Evolutionary conservation across 2,113 vertebrate genomes (phyloP), one percentile per base, ranked within the genome.

Genomic region (Paracanthobrama guichenoti): DNA sequence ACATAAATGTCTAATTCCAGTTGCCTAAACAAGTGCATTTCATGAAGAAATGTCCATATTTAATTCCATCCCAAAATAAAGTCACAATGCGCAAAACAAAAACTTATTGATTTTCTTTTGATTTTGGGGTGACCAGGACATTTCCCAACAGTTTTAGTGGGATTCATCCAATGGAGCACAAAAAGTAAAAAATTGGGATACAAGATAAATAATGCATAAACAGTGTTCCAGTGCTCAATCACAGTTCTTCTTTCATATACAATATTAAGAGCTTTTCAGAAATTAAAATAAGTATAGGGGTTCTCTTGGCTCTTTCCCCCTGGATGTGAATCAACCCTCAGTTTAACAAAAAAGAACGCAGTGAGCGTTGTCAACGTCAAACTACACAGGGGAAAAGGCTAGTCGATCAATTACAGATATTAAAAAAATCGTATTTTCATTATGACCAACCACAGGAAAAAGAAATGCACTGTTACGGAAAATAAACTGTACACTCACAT

Each of bases 221-320:
- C 91, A 93, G 92, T 93, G 93, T 93, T 96, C 93, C 94, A 96
- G 94, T 93, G 95, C 93, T 94, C 95, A 94, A 93, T 96, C 96
- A 97, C 94, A 94, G 93, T 93, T 95, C 92, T 93, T 94, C 88
- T 91, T 91, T 93, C 88, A 91, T 91, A 91, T 90, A 90, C 35
- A 71, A 85, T 64, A 26, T 72, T 64, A 42, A 81, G 64, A 90
- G 88, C 91, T 42, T 66, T 74, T 1, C 59, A 59, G 13, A 81
- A 28, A 10, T 60, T 8, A 73, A n/a, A 62, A 62, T 26, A 31
- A 18, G 31, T 18, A 67, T 67, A 16, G 24, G 44, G 24, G 28
- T 50, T 28, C 42, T 62, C 57, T 44, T 26, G n/a, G 57, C 77
- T 20, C 39, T 62, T 79, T 79, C 57, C 77, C 53, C 14, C 6